These are phyloP conservation scores for Caenorhabditis drosophilae DNA, from an alignment of 2,888 invertebrate species.

Conservation along the genomic window DNA sequence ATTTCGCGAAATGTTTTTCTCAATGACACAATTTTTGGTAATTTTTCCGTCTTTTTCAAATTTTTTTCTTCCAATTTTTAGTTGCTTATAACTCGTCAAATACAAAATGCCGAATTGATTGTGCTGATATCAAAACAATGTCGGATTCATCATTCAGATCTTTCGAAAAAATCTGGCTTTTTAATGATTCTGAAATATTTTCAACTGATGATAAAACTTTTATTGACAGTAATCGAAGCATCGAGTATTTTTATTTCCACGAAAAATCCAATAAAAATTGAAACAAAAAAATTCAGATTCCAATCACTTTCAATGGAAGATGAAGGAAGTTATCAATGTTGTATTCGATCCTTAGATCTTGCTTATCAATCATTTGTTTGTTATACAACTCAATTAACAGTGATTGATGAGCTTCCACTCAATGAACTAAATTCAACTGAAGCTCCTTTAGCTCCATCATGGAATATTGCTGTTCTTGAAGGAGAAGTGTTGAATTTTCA, in stretches of 20 bases:
- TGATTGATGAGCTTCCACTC: slow-evolving; percentile 19
- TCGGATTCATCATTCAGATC: slow-evolving; percentile 14
- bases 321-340: slow-evolving; percentile 25
- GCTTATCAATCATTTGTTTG: slow-evolving; percentile 36
- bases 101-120: slow-evolving; percentile 29
- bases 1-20: slow-evolving; percentile 22
- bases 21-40: slow-evolving; percentile 31
- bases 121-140: slow-evolving; percentile 33
- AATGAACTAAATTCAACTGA: slow-evolving; percentile 7
- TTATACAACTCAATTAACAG: slow-evolving; percentile 21
- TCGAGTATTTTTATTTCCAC: slow-evolving; percentile 15
- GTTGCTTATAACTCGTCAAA: slow-evolving; percentile 25
- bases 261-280: neutral
- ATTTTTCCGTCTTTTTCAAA: too few species aligned
- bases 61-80: slow-evolving; percentile 5
- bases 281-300: slow-evolving; percentile 25
- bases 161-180: slow-evolving; percentile 35
- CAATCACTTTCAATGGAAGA: slow-evolving; percentile 24
- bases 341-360: slow-evolving; percentile 23
- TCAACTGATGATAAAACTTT: slow-evolving; percentile 31
- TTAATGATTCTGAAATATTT: slow-evolving; percentile 27
- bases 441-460: slow-evolving; percentile 22
- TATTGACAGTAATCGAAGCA: slow-evolving; percentile 30
- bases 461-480: slow-evolving; percentile 25
- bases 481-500: slow-evolving; percentile 23